Base-by-base conservation (phyloP, 2,888 invertebrate genomes). In the Osedax fenrisi region DNA sequence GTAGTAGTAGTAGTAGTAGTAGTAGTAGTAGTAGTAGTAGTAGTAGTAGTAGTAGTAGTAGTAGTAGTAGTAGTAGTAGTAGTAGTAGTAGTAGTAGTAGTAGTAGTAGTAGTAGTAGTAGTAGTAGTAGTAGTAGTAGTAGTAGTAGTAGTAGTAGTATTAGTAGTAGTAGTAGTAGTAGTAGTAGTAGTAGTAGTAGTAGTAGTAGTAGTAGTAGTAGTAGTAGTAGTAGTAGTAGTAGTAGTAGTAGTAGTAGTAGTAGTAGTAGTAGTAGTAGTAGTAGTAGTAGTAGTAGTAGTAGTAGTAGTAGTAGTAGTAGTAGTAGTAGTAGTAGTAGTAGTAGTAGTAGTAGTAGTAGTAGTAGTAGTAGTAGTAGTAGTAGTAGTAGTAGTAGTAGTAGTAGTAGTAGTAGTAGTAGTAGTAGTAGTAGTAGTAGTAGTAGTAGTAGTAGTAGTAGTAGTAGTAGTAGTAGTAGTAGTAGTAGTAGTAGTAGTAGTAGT, bases 401-500 rank as follows among this genome's bases (percentile, higher is more conserved):
- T 56, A 17, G n/a, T 13, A 17, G 56, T 61, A 5, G 61, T 61
- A 5, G 61, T 61, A 5, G 61, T 61, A 5, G 5, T 61, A 5
- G 61, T 61, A 5, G 61, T 3, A 22, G 61, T 61, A 5, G 61
- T 61, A 5, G 61, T 61, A 3, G 61, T 61, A 22, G 61, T 61
- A 10, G 61, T 61, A 10, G 61, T 10, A 56, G n/a, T 56, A 0
- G n/a, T 56, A n/a, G n/a, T n/a, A n/a, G n/a, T n/a, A n/a, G n/a
- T n/a, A n/a, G n/a, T n/a, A n/a, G n/a, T n/a, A n/a, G 56, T 56
- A 56, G 61, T 72, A 62, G 61, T 72, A 62, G 61, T 72, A 62
- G 0, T 72, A 62, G 61, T 2, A 62, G 61, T 72, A 72, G 61
- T 72, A 72, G 72, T 62, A n/a, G n/a, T n/a, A n/a, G n/a, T n/a